These are phyloP conservation scores for Zaprionus capensis DNA, from an alignment of 1,140 invertebrate species.

Conservation along the genomic window DNA sequence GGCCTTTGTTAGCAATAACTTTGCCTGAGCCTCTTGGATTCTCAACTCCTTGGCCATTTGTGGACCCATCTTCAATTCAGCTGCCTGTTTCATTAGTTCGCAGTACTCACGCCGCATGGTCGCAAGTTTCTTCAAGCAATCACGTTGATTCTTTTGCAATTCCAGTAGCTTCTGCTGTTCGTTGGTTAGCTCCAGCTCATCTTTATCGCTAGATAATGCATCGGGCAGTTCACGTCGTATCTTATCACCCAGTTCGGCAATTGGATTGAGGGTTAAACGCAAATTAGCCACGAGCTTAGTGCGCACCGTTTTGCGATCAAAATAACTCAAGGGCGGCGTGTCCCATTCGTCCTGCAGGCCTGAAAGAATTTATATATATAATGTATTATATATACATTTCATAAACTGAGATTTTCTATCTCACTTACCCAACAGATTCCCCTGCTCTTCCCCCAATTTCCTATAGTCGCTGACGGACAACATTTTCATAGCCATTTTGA, in stretches of 20 bases:
- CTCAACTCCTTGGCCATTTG: conserved; percentile 60
- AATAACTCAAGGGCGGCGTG: conserved; percentile 50
- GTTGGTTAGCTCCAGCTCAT: conserved; percentile 14
- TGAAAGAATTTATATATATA: background rate
- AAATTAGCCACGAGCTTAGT: conserved; percentile 41
- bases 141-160: conserved; percentile 62
- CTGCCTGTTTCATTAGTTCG: conserved; percentile 49
- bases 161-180: conserved; percentile 58
- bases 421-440: conserved; percentile 51
- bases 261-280: conserved; percentile 31
- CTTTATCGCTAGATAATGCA: conserved; percentile 26
- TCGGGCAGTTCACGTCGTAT: conserved; percentile 58
- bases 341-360: conserved; percentile 41
- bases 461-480: conserved; percentile 50
- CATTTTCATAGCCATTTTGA: conserved; percentile 46
- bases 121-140: conserved; percentile 43
- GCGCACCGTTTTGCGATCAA: conserved; percentile 55
- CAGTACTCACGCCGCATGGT: conserved; percentile 53
- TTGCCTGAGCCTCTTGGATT: conserved; percentile 36
- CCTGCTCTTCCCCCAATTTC: conserved; percentile 42
- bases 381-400: too few species aligned
- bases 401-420: too few species aligned
- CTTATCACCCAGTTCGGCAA: conserved; percentile 52
- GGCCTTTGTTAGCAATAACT: conserved; percentile 53
- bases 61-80: conserved; percentile 71